Percentiles rank a stretch among this genome's conserved stretches.
Conservation (phyloP, 64 coral and sea anemone species). For the Montipora sp. region DNA sequence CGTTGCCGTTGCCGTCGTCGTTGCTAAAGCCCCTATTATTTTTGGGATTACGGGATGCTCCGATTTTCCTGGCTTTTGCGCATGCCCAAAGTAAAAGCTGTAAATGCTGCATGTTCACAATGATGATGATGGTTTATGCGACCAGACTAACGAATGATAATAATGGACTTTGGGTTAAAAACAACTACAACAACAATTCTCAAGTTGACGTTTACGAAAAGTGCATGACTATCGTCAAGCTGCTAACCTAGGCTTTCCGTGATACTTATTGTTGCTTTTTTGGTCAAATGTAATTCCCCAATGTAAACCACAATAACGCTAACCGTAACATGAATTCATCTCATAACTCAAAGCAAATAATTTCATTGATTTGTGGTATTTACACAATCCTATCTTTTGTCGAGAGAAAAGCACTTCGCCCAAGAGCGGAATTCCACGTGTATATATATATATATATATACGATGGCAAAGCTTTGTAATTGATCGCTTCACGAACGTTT, state of each 20-base stretch:
- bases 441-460: background rate
- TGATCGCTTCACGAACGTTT: conserved; percentile 26
- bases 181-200: background rate
- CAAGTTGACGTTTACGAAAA: background rate
- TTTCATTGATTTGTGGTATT: background rate
- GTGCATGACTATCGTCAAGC: background rate
- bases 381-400: background rate
- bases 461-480: background rate
- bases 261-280: background rate
- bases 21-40: too few relatives aligned
- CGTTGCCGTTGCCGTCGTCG: too few relatives aligned
- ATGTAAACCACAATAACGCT: background rate
- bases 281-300: background rate
- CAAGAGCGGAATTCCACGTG: background rate
- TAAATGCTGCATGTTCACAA: background rate
- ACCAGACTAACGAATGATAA: background rate
- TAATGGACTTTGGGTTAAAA: background rate
- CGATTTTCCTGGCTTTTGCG: too few relatives aligned
- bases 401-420: conserved; percentile 5
- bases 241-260: background rate
- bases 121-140: background rate
- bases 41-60: too few relatives aligned
- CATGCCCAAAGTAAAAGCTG: too few relatives aligned
- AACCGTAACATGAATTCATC: background rate
- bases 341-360: background rate